Conservation (phyloP, 2,113 vertebrate species). For the Ctenodactylus gundi region DNA sequence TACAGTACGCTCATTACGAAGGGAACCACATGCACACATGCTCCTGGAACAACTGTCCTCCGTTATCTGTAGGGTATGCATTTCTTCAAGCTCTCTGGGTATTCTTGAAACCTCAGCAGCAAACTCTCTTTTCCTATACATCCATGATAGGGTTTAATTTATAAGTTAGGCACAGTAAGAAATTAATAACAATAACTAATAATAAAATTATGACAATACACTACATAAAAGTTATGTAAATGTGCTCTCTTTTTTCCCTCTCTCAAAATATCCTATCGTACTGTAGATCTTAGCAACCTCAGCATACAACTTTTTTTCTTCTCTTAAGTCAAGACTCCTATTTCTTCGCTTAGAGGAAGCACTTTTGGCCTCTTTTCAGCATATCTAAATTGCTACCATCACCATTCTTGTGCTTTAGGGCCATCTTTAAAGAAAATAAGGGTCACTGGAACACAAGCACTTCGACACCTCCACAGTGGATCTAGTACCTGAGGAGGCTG, state of each 20-base stretch:
- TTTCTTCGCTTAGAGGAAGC: background rate
- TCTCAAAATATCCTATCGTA: background rate
- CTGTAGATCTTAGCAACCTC: background rate
- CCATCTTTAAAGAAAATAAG: background rate
- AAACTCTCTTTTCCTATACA: background rate
- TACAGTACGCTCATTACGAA: background rate
- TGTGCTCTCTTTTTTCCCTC: background rate
- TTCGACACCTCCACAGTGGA: no score
- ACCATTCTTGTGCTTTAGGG: background rate
- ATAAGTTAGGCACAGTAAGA: background rate
- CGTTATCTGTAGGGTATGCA: background rate
- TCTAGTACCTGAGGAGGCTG: background rate
- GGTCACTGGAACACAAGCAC: no score
- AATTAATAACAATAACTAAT: background rate
- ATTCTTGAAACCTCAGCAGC: no score
- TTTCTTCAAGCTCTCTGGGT: background rate
- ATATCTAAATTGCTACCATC: background rate
- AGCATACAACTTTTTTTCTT: background rate
- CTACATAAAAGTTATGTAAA: slow-evolving; percentile 33
- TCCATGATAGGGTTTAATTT: background rate
- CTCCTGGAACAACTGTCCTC: background rate
- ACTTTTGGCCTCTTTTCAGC: background rate
- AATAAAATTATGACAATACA: background rate
- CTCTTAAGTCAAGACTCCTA: background rate
- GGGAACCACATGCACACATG: background rate